phyloP scores from a whole-genome alignment of 2,888 invertebrate genomes.

The Nipponacmea schrenckii region DNA sequence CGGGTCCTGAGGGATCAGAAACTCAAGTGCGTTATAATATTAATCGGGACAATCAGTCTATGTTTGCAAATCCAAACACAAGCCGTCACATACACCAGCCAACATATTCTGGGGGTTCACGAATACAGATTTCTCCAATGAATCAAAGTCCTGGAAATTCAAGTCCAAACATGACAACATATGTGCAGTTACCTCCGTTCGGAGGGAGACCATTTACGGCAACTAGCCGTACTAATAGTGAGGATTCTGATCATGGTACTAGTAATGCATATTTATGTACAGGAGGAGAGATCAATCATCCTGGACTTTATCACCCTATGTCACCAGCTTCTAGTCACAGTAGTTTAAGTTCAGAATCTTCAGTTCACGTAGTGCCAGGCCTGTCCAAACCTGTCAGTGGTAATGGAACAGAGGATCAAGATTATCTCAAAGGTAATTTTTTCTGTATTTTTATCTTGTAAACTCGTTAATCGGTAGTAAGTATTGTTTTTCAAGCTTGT shows the following conservation, averaged over 20 bases:
- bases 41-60: slow-evolving; percentile 7
- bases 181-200: neutral
- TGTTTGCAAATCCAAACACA: slow-evolving; percentile 5
- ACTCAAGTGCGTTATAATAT: slow-evolving; percentile 17
- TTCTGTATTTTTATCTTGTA: too few species aligned
- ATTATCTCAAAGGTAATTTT: slow-evolving; percentile 50
- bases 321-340: slow-evolving; percentile 58
- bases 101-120: neutral
- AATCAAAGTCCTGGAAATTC: neutral
- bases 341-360: slow-evolving; percentile 49
- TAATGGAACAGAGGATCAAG: slow-evolving; percentile 53
- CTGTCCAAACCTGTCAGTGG: slow-evolving; percentile 39
- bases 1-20: slow-evolving; percentile 20
- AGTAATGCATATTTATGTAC: slow-evolving; percentile 20
- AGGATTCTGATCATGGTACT: slow-evolving; percentile 31
- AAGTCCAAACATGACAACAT: neutral
- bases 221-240: slow-evolving; percentile 19
- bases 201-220: too few species aligned
- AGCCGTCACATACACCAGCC: neutral
- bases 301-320: slow-evolving; percentile 25
- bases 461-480: too few species aligned
- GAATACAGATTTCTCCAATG: neutral
- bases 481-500: slow-evolving; percentile 9
- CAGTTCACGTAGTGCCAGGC: slow-evolving; percentile 26
- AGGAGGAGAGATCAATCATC: slow-evolving; percentile 33